These are phyloP conservation scores for Onychorhynchus coronatus DNA, from an alignment of 2,113 vertebrate species.

Conservation along the genomic window DNA sequence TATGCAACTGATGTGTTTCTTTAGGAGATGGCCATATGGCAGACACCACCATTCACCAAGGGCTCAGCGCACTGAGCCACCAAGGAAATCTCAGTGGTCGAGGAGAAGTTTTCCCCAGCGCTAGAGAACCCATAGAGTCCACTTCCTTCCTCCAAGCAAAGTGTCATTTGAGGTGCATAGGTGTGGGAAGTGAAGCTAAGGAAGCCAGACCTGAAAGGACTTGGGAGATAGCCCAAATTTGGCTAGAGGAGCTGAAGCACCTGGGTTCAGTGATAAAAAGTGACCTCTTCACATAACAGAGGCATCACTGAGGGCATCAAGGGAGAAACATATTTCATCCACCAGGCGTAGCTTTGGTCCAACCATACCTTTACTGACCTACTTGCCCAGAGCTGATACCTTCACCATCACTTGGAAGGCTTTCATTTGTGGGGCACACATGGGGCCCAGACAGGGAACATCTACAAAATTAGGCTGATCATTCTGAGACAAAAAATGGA, in stretches of 20 bases:
- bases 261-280: neutral
- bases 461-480: neutral
- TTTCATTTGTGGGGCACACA: accelerated
- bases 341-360: neutral
- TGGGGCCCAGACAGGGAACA: neutral
- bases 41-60: neutral
- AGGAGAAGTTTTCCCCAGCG: neutral
- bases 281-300: neutral
- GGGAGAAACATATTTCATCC: neutral
- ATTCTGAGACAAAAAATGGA: neutral
- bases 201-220: neutral
- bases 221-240: too few species aligned
- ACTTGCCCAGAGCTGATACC: neutral
- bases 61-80: neutral
- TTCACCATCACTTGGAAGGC: neutral
- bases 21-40: neutral
- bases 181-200: neutral
- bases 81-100: neutral
- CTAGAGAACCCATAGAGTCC: neutral
- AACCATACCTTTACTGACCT: neutral
- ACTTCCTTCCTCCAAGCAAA: neutral
- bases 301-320: neutral
- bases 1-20: neutral
- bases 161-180: neutral
- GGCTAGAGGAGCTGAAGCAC: neutral